Evolutionary conservation across 2,113 vertebrate genomes (phyloP).

Genomic region (Psephotus haematonotus): DNA sequence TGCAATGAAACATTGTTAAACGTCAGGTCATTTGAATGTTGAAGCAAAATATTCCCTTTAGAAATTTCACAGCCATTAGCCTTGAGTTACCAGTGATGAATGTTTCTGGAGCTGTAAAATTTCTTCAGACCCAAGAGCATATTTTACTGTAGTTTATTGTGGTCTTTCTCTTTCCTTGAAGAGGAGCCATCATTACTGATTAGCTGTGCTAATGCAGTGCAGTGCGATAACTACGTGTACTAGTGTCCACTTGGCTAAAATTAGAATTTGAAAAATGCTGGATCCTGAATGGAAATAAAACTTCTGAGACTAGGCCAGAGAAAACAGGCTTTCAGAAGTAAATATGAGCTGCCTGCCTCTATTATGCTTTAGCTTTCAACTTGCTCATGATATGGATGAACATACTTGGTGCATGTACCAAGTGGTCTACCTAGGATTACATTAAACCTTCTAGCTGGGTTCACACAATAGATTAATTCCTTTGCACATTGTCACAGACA

Average conservation of each 20-base stretch:
- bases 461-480: not conserved
- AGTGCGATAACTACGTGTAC: not conserved
- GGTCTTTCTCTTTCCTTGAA: conserved; percentile 3
- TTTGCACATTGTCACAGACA: not conserved
- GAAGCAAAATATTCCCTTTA: conserved; percentile 56
- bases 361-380: not conserved
- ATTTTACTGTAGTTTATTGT: conserved; percentile 42
- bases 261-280: not conserved
- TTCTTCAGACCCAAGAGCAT: conserved; percentile 30
- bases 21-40: conserved; percentile 47
- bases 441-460: not conserved
- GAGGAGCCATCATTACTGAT: not conserved
- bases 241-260: not conserved
- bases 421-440: not conserved
- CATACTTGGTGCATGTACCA: not conserved
- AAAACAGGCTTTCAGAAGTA: not conserved
- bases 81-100: conserved; percentile 24
- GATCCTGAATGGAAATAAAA: not conserved
- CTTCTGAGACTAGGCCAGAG: not conserved
- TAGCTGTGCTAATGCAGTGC: not conserved
- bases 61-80: conserved; percentile 52
- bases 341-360: not conserved
- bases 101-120: conserved; percentile 28
- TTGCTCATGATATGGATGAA: not conserved
- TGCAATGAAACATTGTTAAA: conserved; percentile 10